phyloP scores from a whole-genome alignment of 2,797 vertebrate species.

The Taenioides sp. region DNA sequence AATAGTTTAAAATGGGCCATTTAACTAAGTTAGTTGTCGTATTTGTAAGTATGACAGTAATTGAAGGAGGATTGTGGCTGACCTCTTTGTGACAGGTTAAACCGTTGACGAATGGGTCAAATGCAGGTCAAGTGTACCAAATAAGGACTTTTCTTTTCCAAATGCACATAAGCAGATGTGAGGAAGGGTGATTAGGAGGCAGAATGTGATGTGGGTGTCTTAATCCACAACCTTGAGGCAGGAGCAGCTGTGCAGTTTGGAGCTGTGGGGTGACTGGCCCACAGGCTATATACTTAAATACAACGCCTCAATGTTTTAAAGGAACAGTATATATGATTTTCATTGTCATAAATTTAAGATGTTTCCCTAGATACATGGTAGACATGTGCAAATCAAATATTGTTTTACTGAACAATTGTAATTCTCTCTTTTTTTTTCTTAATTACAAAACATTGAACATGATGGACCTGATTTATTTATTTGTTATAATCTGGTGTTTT shows the following conservation, averaged over 20 bases:
- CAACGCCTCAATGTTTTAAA: too few relatives aligned
- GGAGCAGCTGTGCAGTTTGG: background rate
- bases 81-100: background rate
- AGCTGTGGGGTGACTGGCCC: background rate
- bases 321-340: too few relatives aligned
- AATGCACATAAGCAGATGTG: background rate
- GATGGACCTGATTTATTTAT: too few relatives aligned
- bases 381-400: too few relatives aligned
- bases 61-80: background rate
- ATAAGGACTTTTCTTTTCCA: background rate
- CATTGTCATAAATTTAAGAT: too few relatives aligned
- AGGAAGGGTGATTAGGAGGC: background rate
- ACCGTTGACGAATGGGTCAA: background rate
- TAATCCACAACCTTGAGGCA: slow-evolving; percentile 2
- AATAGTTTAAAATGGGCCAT: too few relatives aligned
- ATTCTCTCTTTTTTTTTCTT: too few relatives aligned
- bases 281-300: too few relatives aligned
- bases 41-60: background rate
- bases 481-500: too few relatives aligned
- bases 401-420: too few relatives aligned
- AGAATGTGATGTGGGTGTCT: background rate
- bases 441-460: too few relatives aligned
- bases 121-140: background rate
- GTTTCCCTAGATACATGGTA: too few relatives aligned
- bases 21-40: background rate